A percentile compares a stretch with the other conserved stretches of the same genome.
Conservation (phyloP, 1,140 invertebrate species). For the Lysiphlebus fabarum region DNA sequence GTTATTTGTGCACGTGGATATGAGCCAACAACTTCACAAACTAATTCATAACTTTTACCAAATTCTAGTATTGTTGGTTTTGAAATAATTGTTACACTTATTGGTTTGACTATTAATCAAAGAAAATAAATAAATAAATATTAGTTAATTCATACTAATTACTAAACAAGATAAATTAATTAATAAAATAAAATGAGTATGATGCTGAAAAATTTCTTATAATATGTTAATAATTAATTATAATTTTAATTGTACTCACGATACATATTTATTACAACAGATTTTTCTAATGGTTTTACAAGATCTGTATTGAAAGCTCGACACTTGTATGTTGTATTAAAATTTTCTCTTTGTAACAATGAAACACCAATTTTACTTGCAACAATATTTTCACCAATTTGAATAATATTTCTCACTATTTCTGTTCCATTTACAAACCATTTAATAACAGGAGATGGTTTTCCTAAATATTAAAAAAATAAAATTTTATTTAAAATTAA, state of each 20-base stretch:
- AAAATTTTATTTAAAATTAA: conserved; percentile 4
- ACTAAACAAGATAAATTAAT: conserved; percentile 6
- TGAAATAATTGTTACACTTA: conserved; percentile 69
- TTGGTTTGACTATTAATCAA: conserved; percentile 66
- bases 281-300: conserved; percentile 74
- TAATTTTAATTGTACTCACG: conserved; percentile 61
- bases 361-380: conserved; percentile 73
- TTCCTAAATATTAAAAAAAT: conserved; percentile 59
- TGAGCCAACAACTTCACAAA: conserved; percentile 78
- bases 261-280: conserved; percentile 73
- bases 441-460: conserved; percentile 73
- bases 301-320: conserved; percentile 82
- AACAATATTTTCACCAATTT: conserved; percentile 66
- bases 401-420: conserved; percentile 54
- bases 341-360: conserved; percentile 68
- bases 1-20: conserved; percentile 76
- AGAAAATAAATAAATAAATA: conserved; percentile 12
- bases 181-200: too few species aligned
- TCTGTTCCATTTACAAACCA: conserved; percentile 73
- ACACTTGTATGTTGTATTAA: conserved; percentile 81
- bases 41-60: conserved; percentile 71
- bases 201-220: conserved; percentile 2
- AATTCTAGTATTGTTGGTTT: conserved; percentile 74
- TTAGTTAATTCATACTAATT: background rate
- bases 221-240: background rate